Conservation (phyloP, 2,888 invertebrate species). For the Epirrita christyi region DNA sequence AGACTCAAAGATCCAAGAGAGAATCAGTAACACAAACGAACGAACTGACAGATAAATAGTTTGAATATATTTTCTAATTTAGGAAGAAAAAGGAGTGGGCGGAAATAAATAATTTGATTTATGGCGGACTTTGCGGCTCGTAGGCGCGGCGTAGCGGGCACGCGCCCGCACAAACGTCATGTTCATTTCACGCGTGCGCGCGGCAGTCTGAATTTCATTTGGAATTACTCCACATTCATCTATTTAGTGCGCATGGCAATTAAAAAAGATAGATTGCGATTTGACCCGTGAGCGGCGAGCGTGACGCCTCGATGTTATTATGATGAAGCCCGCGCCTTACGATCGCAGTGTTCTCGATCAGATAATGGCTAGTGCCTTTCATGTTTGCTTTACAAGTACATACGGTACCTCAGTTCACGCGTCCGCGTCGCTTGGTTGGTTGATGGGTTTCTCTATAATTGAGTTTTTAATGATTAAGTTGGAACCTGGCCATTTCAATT, state of each 20-base stretch:
- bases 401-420: constrained; percentile 63
- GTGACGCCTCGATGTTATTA: constrained; percentile 78
- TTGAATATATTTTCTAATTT: constrained; percentile 48
- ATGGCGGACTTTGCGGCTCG: constrained; percentile 51
- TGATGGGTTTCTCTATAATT: constrained; percentile 69
- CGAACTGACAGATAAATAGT: constrained; percentile 18
- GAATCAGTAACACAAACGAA: too few species aligned
- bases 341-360: constrained; percentile 68
- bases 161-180: constrained; percentile 49
- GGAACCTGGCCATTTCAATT: constrained; percentile 19
- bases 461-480: constrained; percentile 56
- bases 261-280: constrained; percentile 83
- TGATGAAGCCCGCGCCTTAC: constrained; percentile 74
- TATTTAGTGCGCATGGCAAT: constrained; percentile 76
- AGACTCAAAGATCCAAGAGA: too few species aligned
- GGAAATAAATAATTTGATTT: constrained; percentile 72
- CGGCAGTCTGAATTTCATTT: constrained; percentile 66
- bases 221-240: constrained; percentile 66
- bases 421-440: constrained; percentile 37
- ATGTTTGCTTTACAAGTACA: constrained; percentile 65
- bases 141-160: constrained; percentile 44
- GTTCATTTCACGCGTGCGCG: constrained; percentile 75
- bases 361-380: constrained; percentile 69
- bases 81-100: constrained; percentile 61
- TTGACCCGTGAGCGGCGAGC: constrained; percentile 78